Percentiles rank a stretch among this genome's conserved stretches.
phyloP scores from a whole-genome alignment of 2,113 vertebrate genomes.

The Gallinago undulata region DNA sequence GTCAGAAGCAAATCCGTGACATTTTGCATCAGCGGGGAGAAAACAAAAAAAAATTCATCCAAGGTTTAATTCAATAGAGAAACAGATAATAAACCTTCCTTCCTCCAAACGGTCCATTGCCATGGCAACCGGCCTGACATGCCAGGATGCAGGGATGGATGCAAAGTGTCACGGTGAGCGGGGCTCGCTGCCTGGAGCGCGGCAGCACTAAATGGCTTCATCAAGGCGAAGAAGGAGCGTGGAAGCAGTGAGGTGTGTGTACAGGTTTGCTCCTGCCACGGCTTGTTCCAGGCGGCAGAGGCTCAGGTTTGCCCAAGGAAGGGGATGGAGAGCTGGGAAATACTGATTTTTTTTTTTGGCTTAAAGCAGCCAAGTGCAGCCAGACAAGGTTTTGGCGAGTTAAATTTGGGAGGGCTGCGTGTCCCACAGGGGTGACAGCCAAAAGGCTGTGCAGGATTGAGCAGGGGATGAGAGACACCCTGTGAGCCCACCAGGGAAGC shows the following conservation, averaged over 20 bases:
- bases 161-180: not conserved
- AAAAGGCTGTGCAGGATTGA: fast-evolving
- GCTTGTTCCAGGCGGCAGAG: not conserved
- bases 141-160: slow-evolving; percentile 4
- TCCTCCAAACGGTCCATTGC: slow-evolving; percentile 4
- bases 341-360: too few relatives aligned
- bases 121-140: slow-evolving; percentile 1
- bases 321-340: not conserved
- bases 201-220: not conserved
- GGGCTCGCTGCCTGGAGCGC: not conserved
- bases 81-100: not conserved
- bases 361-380: not conserved
- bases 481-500: not conserved
- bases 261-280: not conserved
- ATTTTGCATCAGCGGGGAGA: not conserved
- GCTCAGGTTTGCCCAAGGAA: not conserved
- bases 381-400: not conserved
- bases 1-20: not conserved
- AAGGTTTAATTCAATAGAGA: slow-evolving; percentile 9
- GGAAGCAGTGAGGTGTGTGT: not conserved
- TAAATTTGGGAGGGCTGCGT: too few relatives aligned
- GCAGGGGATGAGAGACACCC: not conserved
- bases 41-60: not conserved
- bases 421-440: too few relatives aligned
- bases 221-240: not conserved